These are phyloP conservation scores for Centropus bengalensis DNA, from an alignment of 2,113 vertebrate genomes.

Conservation along the genomic window DNA sequence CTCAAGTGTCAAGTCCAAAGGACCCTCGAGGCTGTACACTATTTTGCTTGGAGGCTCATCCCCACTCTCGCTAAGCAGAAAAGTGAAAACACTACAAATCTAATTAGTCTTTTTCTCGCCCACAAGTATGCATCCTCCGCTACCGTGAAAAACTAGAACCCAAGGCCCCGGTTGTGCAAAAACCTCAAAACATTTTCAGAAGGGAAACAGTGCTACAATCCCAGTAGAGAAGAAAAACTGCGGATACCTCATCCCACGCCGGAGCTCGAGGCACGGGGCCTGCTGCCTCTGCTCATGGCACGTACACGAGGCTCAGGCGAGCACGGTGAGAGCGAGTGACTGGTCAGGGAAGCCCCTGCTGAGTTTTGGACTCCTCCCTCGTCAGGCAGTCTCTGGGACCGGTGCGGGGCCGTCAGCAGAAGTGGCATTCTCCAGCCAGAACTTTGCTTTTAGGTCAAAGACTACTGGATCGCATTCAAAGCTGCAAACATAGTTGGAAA, in stretches of 20 bases:
- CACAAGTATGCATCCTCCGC: neutral
- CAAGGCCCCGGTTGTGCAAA: neutral
- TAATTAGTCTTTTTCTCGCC: neutral
- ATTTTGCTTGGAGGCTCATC: neutral
- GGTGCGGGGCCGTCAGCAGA: neutral
- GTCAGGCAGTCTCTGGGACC: neutral
- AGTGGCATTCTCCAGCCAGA: neutral
- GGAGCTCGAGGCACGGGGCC: neutral
- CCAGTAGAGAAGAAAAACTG: neutral
- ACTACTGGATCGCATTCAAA: neutral
- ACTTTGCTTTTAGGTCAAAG: neutral
- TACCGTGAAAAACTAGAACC: neutral
- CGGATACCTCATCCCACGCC: accelerated
- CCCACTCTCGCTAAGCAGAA: neutral
- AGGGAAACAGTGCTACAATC: neutral
- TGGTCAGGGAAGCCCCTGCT: neutral
- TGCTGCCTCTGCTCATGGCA: neutral
- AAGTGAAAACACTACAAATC: neutral
- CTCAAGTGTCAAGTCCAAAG: neutral
- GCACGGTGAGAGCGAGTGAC: accelerated
- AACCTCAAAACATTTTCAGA: neutral
- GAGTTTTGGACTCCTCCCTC: neutral
- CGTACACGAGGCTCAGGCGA: neutral
- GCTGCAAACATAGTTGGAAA: neutral
- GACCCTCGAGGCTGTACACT: neutral